Conservation (phyloP, 2,113 vertebrate genomes). For the Zootoca vivipara region DNA sequence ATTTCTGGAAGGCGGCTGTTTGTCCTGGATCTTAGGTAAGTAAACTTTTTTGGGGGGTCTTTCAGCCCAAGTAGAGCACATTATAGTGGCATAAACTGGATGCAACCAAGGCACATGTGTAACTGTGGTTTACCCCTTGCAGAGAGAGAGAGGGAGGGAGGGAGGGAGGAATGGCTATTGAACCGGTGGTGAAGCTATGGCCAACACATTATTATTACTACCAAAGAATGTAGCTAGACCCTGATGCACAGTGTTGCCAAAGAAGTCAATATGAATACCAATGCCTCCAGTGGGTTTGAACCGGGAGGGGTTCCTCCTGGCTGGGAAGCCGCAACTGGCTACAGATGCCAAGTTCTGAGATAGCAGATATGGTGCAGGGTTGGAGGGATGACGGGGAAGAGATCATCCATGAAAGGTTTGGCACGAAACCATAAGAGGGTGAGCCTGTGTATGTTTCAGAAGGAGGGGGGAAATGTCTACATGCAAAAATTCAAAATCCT, state of each 20-base stretch:
- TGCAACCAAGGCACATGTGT: not conserved
- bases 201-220: not conserved
- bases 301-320: not conserved
- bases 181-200: not conserved
- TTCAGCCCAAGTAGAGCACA: not conserved
- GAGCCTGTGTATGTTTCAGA: not conserved
- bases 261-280: not conserved
- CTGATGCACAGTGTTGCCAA: not conserved
- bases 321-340: not conserved
- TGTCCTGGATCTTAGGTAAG: too few relatives aligned
- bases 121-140: not conserved
- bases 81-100: not conserved
- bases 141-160: not conserved
- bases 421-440: constrained; percentile 5
- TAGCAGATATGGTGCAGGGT: not conserved
- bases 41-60: not conserved
- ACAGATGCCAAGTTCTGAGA: constrained; percentile 9
- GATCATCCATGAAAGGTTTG: constrained; percentile 8
- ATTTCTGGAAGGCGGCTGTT: too few relatives aligned
- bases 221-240: too few relatives aligned
- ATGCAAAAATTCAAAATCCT: constrained; percentile 26
- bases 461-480: not conserved
- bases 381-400: not conserved
- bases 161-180: not conserved
- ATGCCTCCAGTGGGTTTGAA: not conserved